A percentile compares a stretch with the other conserved stretches of the same genome.
These are phyloP conservation scores for Saccopteryx bilineata DNA, from an alignment of 2,113 vertebrate genomes.

Conservation along the genomic window DNA sequence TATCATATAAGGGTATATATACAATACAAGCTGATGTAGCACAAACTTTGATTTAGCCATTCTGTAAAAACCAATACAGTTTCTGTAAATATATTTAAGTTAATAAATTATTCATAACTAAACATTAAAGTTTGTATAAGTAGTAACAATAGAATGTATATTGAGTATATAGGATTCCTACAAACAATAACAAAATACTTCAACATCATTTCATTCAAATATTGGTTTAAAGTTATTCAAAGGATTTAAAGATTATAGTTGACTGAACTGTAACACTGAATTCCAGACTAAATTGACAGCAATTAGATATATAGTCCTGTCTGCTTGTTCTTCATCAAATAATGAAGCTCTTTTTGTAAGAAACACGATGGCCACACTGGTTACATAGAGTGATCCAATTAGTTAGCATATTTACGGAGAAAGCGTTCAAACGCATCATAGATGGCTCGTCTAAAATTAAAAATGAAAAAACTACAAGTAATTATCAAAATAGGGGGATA, in stretches of 20 bases:
- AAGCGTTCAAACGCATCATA: slow-evolving; percentile 97
- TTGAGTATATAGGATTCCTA: slow-evolving; percentile 1
- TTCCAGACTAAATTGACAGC: not conserved
- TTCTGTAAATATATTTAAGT: slow-evolving; percentile 60
- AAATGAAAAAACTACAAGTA: slow-evolving; percentile 54
- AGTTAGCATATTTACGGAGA: slow-evolving; percentile 93
- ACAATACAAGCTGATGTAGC: slow-evolving; percentile 38
- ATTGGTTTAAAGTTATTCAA: slow-evolving; percentile 57
- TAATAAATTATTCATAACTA: slow-evolving; percentile 73
- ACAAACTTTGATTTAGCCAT: slow-evolving; percentile 58
- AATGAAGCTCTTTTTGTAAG: slow-evolving; percentile 40
- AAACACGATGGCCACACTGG: not conserved
- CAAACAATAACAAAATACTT: slow-evolving; percentile 65
- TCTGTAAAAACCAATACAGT: slow-evolving; percentile 54
- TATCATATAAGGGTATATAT: slow-evolving; percentile 35
- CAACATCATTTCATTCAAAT: slow-evolving; percentile 63
- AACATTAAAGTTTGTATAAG: slow-evolving; percentile 60
- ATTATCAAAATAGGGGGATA: not conserved
- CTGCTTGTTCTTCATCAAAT: slow-evolving; percentile 40
- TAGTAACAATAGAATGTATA: slow-evolving; percentile 44
- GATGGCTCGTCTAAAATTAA: slow-evolving; percentile 93
- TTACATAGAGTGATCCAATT: slow-evolving; percentile 1
- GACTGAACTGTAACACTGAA: slow-evolving; percentile 47
- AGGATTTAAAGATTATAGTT: slow-evolving; percentile 14
- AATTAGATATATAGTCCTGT: not conserved